Evolutionary conservation across 1,140 invertebrate genomes (phyloP), one percentile per base, ranked within the genome.

Genomic region (Caerostris darwini): DNA sequence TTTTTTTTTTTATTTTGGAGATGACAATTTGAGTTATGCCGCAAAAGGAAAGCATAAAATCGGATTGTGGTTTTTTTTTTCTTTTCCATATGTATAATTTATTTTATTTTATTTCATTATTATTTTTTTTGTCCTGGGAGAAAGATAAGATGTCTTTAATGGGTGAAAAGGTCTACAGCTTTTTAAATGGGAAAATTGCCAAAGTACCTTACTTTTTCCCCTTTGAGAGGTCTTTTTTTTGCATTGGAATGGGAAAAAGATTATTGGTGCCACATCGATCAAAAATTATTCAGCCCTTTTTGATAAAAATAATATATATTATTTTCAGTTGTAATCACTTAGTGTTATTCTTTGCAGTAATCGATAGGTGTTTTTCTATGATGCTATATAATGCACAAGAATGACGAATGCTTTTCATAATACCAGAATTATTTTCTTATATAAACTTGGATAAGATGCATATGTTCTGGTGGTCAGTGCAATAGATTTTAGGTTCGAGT

Each of bases 1-100:
- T n/a, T 34, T 34, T 34, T 2, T 19, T 56, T 34, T 34, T 34
- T 34, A 1, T 34, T 34, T 50, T 50, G 6, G n/a, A 87, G 85
- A 87, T 59, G 85, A 87, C 57, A 61, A 61, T 87, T 87, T 87
- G 85, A 87, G n/a, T 59, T 59, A 61, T 64, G 85, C 85, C 85
- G 19, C 0, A 50, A 14, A 34, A 34, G 7, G n/a, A 57, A 6
- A 85, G 57, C 14, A 85, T 12, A 77, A 77, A 77, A 77, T 53
- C 34, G 14, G 71, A 34, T 50, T 77, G 5, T 34, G 34, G 0
- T 34, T 12, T 34, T 53, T 77, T 67, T 17, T 50, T 14, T 4
- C 71, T 34, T 4, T 34, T 3, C 34, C 34, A 17, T 10, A 50
- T 50, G 34, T 19, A 50, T 50, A 34, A 71, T 71, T 34, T 34